Percentiles rank a stretch among this genome's conserved stretches.
These are phyloP conservation scores for Schizothorax lantsangensis DNA, from an alignment of 2,797 vertebrate genomes.

Conservation along the genomic window DNA sequence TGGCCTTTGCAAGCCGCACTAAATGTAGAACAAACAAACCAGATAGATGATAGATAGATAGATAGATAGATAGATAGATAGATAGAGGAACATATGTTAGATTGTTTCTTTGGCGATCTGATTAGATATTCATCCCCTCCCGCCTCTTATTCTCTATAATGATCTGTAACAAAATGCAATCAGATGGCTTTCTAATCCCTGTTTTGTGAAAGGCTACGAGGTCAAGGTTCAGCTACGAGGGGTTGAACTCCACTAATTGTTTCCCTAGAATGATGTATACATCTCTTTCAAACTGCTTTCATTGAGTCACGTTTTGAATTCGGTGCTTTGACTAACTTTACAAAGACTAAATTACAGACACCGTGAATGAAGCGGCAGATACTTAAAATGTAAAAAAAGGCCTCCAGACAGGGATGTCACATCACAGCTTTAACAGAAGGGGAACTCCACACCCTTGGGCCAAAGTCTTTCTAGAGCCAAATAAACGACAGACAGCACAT, in stretches of 20 bases:
- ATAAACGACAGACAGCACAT: constrained; percentile 54
- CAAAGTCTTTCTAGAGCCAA: constrained; percentile 51
- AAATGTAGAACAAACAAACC: not conserved
- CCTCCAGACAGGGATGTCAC: constrained; percentile 55
- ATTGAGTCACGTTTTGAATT: constrained; percentile 45
- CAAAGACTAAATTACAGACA: constrained; percentile 60
- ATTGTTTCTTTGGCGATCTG: not conserved
- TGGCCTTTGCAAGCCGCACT: not conserved
- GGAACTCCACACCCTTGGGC: constrained; percentile 59
- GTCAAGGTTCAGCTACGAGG: constrained; percentile 58
- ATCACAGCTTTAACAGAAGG: constrained; percentile 47
- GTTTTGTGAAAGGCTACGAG: constrained; percentile 50
- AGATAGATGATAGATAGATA: not conserved
- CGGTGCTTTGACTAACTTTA: constrained; percentile 36
- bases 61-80: constrained; percentile 14
- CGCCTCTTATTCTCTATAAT: constrained; percentile 32
- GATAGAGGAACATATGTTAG: not conserved
- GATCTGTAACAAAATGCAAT: constrained; percentile 58
- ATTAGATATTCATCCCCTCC: constrained; percentile 57
- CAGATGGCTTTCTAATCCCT: constrained; percentile 60
- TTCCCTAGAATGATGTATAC: constrained; percentile 41
- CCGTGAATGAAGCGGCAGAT: constrained; percentile 38
- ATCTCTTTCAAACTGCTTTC: constrained; percentile 56
- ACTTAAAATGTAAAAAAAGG: constrained; percentile 50
- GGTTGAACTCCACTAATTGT: constrained; percentile 57